phyloP scores from a whole-genome alignment of 1,140 invertebrate species.

The Zaprionus kolodkinae region DNA sequence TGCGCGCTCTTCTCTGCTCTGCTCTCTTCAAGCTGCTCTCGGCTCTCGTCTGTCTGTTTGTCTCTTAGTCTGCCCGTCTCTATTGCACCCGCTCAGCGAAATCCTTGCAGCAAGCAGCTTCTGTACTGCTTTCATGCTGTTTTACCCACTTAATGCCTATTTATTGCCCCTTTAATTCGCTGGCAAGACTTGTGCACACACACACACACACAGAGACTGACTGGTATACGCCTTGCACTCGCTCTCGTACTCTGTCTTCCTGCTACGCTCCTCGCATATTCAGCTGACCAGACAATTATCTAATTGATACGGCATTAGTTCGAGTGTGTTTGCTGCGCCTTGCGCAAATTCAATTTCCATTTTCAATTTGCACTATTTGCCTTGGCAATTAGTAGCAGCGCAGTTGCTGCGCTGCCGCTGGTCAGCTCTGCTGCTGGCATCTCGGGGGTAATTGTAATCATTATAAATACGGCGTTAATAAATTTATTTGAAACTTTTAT shows the following conservation, averaged over 20 bases:
- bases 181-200: conserved; percentile 42
- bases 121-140: conserved; percentile 11
- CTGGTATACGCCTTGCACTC: not conserved
- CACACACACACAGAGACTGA: conserved; percentile 38
- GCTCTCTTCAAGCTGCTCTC: not conserved
- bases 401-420: conserved; percentile 3
- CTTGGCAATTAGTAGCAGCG: conserved; percentile 44
- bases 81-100: not conserved
- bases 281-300: conserved; percentile 64
- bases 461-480: conserved; percentile 51
- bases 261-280: conserved; percentile 16
- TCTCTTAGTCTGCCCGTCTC: not conserved
- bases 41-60: conserved; percentile 10
- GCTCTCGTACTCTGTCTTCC: not conserved
- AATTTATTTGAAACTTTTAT: conserved; percentile 62
- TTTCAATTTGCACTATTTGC: conserved; percentile 63
- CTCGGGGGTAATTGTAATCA: conserved; percentile 37
- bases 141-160: conserved; percentile 77
- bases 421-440: not conserved
- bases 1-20: conserved; percentile 40
- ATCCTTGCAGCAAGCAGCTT: conserved; percentile 14
- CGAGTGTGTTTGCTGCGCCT: conserved; percentile 10
- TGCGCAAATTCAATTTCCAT: conserved; percentile 52
- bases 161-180: conserved; percentile 76
- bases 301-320: conserved; percentile 73